Percentiles rank a stretch among this genome's conserved stretches.
Conservation (phyloP, 2,888 invertebrate species). For the Polydrusus pterygomalis region DNA sequence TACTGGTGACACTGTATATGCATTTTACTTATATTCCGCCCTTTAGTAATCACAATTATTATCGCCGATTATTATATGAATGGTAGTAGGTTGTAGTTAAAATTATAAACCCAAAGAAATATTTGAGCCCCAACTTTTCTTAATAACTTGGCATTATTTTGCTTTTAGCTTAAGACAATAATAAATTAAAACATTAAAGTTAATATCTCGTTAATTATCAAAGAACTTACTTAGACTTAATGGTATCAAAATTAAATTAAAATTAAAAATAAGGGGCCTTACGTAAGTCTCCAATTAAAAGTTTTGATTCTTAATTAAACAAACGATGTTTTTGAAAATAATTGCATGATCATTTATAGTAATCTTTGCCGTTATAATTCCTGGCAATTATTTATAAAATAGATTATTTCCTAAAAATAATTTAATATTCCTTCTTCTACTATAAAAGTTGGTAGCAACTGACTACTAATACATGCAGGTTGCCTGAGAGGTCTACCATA, state of each 20-base stretch:
- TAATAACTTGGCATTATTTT: background rate
- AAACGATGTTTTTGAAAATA: background rate
- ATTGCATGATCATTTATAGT: background rate
- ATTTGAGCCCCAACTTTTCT: no score
- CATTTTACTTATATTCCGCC: no score
- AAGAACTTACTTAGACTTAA: conserved; percentile 2
- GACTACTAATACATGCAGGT: no score
- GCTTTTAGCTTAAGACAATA: background rate
- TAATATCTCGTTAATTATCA: background rate
- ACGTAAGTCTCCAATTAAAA: conserved; percentile 12
- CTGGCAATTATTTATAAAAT: no score
- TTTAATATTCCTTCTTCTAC: background rate
- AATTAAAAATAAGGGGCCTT: background rate
- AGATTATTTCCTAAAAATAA: background rate
- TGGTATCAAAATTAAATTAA: conserved; percentile 7
- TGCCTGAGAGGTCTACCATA: no score
- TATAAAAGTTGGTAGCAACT: no score
- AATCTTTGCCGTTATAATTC: background rate
- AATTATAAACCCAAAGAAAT: no score
- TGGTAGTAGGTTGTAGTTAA: no score
- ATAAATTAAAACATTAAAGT: background rate
- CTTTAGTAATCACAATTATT: no score
- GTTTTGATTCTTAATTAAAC: conserved; percentile 7
- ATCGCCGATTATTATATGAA: no score
- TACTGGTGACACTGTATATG: no score